phyloP scores from a whole-genome alignment of 2,797 vertebrate genomes.

The Darevskia nairensis region DNA sequence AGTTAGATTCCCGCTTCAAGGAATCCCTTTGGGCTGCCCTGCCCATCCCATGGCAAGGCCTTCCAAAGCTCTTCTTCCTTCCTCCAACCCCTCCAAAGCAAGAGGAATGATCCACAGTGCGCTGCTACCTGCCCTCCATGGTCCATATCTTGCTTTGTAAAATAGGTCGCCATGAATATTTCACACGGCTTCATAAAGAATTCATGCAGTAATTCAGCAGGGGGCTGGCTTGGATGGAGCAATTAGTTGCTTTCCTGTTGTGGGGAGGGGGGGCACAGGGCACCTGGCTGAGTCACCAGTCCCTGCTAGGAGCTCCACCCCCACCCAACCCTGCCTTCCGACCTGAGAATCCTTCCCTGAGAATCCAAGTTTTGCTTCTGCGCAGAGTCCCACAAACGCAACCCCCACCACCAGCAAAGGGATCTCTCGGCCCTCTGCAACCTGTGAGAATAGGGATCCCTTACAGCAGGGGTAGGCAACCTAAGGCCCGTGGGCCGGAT shows the following conservation, averaged over 20 bases:
- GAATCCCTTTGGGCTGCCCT: too few species aligned
- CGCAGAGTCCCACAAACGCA: background rate
- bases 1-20: too few species aligned
- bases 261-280: background rate
- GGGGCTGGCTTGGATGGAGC: background rate
- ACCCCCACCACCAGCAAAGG: too few species aligned
- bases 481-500: too few species aligned
- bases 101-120: background rate
- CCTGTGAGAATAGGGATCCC: too few species aligned
- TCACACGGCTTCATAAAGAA: constrained; percentile 13
- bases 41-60: background rate
- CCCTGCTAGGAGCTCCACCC: background rate
- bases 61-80: background rate
- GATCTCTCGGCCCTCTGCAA: too few species aligned
- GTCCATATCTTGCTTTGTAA: background rate
- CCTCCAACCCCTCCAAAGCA: background rate
- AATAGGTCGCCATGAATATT: constrained; percentile 26
- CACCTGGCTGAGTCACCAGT: background rate
- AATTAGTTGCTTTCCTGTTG: background rate
- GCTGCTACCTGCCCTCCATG: background rate
- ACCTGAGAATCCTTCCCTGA: background rate
- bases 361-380: background rate
- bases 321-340: background rate
- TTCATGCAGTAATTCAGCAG: background rate
- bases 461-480: too few species aligned